Evolutionary conservation across 2,888 invertebrate genomes (phyloP).

Genomic region (Dolichopus griseipennis): DNA sequence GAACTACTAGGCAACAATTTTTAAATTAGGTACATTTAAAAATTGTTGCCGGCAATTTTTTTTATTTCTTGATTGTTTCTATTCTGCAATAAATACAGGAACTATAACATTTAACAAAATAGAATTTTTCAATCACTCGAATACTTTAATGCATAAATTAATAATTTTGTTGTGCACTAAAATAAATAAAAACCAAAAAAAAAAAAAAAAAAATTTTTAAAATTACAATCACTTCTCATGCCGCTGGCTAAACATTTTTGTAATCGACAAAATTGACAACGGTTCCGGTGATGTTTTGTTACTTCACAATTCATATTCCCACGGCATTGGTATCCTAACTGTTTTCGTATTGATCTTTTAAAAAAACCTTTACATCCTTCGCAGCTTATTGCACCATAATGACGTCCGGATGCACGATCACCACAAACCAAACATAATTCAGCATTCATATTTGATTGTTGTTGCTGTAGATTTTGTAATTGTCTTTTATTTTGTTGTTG

Average conservation of each 20-base stretch:
- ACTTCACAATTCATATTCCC: slow-evolving; percentile 96
- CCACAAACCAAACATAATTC: slow-evolving; percentile 94
- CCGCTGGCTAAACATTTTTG: slow-evolving; percentile 97
- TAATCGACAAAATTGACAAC: slow-evolving; percentile 96
- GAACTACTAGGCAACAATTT: too few relatives aligned
- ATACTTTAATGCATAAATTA: too few relatives aligned
- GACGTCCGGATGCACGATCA: slow-evolving; percentile 89
- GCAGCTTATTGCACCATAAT: slow-evolving; percentile 85
- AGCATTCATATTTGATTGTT: slow-evolving; percentile 19
- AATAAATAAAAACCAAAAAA: not conserved
- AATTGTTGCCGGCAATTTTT: too few relatives aligned
- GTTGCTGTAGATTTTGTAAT: not conserved
- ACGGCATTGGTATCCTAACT: slow-evolving; percentile 92
- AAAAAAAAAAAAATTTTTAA: slow-evolving; percentile 29
- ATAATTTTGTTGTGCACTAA: too few relatives aligned
- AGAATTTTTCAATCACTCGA: too few relatives aligned
- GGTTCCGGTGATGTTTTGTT: slow-evolving; percentile 95
- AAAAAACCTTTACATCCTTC: slow-evolving; percentile 98
- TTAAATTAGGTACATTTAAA: too few relatives aligned
- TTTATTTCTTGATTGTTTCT: too few relatives aligned
- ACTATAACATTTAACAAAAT: too few relatives aligned
- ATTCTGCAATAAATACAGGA: too few relatives aligned
- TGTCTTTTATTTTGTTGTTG: too few relatives aligned
- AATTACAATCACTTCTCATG: slow-evolving; percentile 96
- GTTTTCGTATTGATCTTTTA: slow-evolving; percentile 93